Evolutionary conservation across 2,113 vertebrate genomes (phyloP).

Genomic region (Heptranchias perlo): DNA sequence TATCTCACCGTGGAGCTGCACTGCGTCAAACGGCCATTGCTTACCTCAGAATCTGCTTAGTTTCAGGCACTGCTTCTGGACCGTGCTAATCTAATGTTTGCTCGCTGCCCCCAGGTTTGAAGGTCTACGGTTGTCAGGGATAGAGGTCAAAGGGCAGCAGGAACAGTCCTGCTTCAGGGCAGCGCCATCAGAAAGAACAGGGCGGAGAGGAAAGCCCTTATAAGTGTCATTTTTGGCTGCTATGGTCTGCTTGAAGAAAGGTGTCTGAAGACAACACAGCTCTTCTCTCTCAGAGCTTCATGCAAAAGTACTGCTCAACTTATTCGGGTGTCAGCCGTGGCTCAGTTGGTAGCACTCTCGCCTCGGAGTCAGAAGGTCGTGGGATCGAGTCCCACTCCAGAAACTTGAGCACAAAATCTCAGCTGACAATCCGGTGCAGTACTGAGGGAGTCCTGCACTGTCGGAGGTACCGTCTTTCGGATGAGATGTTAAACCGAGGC

Average conservation of each 20-base stretch:
- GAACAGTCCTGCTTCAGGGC: too few species aligned
- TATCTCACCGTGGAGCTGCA: neutral
- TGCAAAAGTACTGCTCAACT: neutral
- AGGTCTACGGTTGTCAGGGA: neutral
- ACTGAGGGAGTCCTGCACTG: neutral
- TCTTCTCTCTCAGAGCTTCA: neutral
- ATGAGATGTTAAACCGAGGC: neutral
- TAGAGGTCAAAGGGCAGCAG: neutral
- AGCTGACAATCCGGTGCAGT: neutral
- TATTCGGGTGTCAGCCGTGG: neutral
- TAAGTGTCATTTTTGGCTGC: too few species aligned
- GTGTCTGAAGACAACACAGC: neutral
- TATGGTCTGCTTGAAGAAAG: neutral
- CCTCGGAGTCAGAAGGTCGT: neutral
- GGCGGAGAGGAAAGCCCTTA: neutral
- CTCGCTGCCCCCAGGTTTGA: neutral
- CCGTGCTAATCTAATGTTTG: neutral
- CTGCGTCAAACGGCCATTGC: neutral
- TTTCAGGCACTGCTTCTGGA: neutral
- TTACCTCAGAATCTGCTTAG: neutral
- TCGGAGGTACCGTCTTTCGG: neutral
- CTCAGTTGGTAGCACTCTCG: neutral
- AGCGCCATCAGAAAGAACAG: neutral
- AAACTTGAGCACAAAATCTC: neutral
- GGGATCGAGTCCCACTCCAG: neutral